Evolutionary conservation across 2,113 vertebrate genomes (phyloP), one percentile per base, ranked within the genome.

Genomic region (Erinaceus europaeus): DNA sequence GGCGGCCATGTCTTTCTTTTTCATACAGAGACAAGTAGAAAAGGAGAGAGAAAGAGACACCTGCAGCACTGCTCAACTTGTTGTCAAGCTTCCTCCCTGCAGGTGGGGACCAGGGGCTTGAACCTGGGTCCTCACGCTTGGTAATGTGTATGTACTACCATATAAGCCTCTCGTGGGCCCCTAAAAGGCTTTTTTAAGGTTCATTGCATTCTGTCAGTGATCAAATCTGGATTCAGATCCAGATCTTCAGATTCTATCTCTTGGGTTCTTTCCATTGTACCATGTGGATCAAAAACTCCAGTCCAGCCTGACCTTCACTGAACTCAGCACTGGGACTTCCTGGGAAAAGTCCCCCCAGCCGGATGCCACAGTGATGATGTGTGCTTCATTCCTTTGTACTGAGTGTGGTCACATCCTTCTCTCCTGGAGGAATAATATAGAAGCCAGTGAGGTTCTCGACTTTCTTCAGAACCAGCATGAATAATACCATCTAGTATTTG

Each of bases 321-420:
- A 15, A 9, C 50, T 85, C 65, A 62, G 50, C 29, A 23, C 48
- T 38, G 13, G 61, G 69, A 84, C 32, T 61, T 82, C 42, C 79
- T 55, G 44, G 1, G 18, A 88, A 75, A 72, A 89, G 55, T 64
- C 69, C 73, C 62, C 52, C 44, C 38, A 75, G 36, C 55, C 3
- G 1, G n/a, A 89, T n/a, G 69, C 91, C 93, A 44, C 12, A 36
- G 52, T 1, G 20, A 44, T 89, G 67, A 84, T n/a, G n/a, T n/a
- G 34, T 50, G 38, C 29, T 76, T 90, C 80, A 88, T 88, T 83
- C 76, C 80, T 90, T 3, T n/a, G n/a, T n/a, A n/a, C n/a, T n/a
- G n/a, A n/a, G n/a, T n/a, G 0, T 72, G 73, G 57, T 48, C 83
- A 85, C 87, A 61, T 76, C 42, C 61, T 38, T 71, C 18, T 68